phyloP scores from a whole-genome alignment of 2,113 vertebrate species.

The Mus spicilegus region DNA sequence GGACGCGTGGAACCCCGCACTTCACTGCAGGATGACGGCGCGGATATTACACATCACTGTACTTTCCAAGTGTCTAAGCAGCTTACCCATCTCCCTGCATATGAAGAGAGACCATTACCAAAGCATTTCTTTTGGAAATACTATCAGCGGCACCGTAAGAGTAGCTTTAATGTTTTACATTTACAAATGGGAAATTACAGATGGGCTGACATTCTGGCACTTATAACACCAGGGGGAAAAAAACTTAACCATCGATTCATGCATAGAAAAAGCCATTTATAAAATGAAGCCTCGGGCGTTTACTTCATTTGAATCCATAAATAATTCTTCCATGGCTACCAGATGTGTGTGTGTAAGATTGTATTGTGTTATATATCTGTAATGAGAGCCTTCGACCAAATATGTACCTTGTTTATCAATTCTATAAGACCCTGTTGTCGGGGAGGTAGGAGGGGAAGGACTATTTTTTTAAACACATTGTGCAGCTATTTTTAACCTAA shows the following conservation, averaged over 20 bases:
- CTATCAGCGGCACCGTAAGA: conserved; percentile 69
- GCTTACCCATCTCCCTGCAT: conserved; percentile 50
- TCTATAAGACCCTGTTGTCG: conserved; percentile 89
- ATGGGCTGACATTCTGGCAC: conserved; percentile 64
- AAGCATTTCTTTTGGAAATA: conserved; percentile 82
- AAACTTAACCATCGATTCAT: conserved; percentile 68
- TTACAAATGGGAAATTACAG: conserved; percentile 81
- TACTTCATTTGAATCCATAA: conserved; percentile 80
- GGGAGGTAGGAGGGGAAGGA: conserved; percentile 83
- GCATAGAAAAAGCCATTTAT: conserved; percentile 70
- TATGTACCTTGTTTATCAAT: conserved; percentile 87
- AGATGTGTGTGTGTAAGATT: conserved; percentile 25
- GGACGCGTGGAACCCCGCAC: neutral
- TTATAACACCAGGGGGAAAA: conserved; percentile 40
- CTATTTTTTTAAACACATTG: conserved; percentile 81
- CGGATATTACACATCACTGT: neutral
- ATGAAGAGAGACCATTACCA: conserved; percentile 72
- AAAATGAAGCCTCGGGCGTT: conserved; percentile 75
- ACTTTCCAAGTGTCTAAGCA: conserved; percentile 60
- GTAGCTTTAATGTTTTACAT: conserved; percentile 78
- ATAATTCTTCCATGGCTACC: conserved; percentile 80
- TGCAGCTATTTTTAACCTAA: conserved; percentile 81
- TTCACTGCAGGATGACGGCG: neutral
- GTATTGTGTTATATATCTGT: conserved; percentile 39
- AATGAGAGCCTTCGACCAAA: conserved; percentile 80